phyloP scores from a whole-genome alignment of 2,797 vertebrate species.

The Phrynocephalus guinanensis region DNA sequence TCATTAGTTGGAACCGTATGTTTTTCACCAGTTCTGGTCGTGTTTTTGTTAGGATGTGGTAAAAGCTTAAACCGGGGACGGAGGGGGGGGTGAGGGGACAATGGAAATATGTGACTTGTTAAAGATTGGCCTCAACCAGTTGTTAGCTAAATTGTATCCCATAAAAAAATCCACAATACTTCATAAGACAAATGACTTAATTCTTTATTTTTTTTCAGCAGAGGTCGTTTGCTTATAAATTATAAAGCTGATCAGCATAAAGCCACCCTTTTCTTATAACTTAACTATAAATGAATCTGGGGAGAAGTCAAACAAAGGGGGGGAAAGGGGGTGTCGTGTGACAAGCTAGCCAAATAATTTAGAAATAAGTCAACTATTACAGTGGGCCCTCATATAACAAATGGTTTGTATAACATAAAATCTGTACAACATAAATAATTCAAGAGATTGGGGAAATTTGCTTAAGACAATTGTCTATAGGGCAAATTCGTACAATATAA shows the following conservation, averaged over 20 bases:
- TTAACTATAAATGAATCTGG: constrained; percentile 63
- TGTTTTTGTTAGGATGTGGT: constrained; percentile 99
- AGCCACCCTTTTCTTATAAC: constrained; percentile 16
- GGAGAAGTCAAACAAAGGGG: constrained; percentile 68
- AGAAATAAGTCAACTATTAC: constrained; percentile 54
- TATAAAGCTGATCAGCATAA: constrained; percentile 71
- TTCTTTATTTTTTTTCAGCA: constrained; percentile 74
- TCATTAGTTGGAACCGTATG: constrained; percentile 97
- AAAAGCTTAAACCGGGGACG: constrained; percentile 96
- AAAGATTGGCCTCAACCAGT: constrained; percentile 88
- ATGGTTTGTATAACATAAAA: no score
- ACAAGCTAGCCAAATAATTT: constrained; percentile 56
- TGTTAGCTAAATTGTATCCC: constrained; percentile 79
- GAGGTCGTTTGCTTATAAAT: constrained; percentile 72
- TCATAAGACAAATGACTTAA: constrained; percentile 89
- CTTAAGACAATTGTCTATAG: no score
- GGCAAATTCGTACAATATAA: no score
- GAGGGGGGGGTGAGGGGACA: constrained; percentile 83
- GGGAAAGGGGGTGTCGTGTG: constrained; percentile 66
- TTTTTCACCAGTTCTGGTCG: constrained; percentile 96
- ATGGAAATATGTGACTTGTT: constrained; percentile 90
- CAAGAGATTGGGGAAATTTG: no score
- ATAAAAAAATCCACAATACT: constrained; percentile 75
- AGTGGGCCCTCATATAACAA: no score
- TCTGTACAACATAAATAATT: no score